Conservation (phyloP, 2,888 invertebrate species). For the Ophion ellenae region DNA sequence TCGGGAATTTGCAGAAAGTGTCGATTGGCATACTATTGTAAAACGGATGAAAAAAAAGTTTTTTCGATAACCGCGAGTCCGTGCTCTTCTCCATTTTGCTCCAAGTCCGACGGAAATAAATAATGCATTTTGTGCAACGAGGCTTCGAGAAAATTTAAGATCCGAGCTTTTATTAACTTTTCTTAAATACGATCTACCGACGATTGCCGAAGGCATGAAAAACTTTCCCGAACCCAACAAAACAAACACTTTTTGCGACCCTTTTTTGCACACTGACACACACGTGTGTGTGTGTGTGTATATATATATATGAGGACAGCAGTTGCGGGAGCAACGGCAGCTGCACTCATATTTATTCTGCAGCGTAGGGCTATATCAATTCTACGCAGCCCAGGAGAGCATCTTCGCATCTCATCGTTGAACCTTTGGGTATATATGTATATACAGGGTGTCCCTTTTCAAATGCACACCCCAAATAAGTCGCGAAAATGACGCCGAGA, state of each 20-base stretch:
- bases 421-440: constrained; percentile 9
- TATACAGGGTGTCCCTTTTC: background rate
- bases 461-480: constrained; percentile 10
- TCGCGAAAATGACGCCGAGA: constrained; percentile 11
- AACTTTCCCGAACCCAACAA: constrained; percentile 40
- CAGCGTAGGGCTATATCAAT: constrained; percentile 58
- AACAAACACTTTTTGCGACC: constrained; percentile 55
- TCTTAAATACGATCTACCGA: constrained; percentile 15
- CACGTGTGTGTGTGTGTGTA: too few species aligned
- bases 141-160: too few species aligned
- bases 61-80: background rate
- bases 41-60: background rate
- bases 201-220: constrained; percentile 31
- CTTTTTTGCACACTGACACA: background rate
- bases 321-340: constrained; percentile 46
- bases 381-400: constrained; percentile 45
- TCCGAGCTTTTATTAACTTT: background rate
- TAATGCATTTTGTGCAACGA: constrained; percentile 4
- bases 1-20: too few species aligned
- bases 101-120: constrained; percentile 5
- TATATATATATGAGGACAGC: constrained; percentile 20
- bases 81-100: background rate
- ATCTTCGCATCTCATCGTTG: constrained; percentile 25
- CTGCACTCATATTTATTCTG: constrained; percentile 65
- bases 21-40: too few species aligned